phyloP scores from a whole-genome alignment of 2,113 vertebrate species.

The Lamprologus ornatipinnis region DNA sequence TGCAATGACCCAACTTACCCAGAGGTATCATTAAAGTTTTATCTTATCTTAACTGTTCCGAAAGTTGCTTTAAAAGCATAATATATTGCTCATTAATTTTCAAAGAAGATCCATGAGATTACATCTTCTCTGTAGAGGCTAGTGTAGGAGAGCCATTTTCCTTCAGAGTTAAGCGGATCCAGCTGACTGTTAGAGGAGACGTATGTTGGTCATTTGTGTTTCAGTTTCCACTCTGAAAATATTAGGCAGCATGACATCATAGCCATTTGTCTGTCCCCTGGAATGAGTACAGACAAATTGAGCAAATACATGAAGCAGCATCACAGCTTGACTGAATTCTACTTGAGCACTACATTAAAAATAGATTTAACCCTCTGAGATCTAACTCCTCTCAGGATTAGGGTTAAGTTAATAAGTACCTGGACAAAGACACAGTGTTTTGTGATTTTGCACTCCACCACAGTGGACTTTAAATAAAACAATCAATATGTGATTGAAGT shows the following conservation, averaged over 20 bases:
- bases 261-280: constrained; percentile 1
- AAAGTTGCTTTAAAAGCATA: constrained; percentile 20
- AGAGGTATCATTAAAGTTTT: constrained; percentile 17
- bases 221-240: neutral
- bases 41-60: constrained; percentile 10
- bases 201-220: neutral
- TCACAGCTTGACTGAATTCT: neutral
- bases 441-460: neutral
- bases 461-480: neutral
- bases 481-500: neutral
- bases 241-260: neutral
- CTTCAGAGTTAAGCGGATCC: neutral
- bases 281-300: neutral
- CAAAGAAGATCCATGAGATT: constrained; percentile 1
- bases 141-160: neutral
- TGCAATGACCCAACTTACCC: constrained; percentile 1
- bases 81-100: constrained; percentile 1
- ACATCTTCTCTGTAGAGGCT: neutral
- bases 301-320: neutral
- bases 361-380: neutral
- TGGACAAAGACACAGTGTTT: neutral
- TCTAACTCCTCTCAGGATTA: neutral
- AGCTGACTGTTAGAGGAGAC: neutral
- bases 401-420: neutral
- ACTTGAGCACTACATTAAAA: neutral